These are phyloP conservation scores for Bombyx huttoni DNA, from an alignment of 2,888 invertebrate species.

Conservation along the genomic window DNA sequence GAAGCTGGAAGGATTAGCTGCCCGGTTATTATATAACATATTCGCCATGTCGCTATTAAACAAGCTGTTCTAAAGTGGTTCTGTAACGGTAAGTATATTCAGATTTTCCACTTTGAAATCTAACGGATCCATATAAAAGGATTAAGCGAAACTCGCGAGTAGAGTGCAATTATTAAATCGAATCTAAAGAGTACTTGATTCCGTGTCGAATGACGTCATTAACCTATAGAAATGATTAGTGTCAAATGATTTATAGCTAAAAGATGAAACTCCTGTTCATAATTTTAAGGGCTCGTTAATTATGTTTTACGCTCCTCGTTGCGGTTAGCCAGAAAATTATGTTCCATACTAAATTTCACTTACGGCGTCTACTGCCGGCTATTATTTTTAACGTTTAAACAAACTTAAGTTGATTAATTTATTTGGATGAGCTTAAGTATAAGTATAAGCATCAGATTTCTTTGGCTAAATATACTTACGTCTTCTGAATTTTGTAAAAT, in stretches of 20 bases:
- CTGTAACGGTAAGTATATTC: background rate
- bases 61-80: background rate
- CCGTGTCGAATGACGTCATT: slow-evolving; percentile 7
- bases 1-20: background rate
- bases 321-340: background rate
- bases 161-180: too few relatives aligned
- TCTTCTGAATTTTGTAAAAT: too few relatives aligned
- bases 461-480: too few relatives aligned
- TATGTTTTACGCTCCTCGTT: slow-evolving; percentile 5
- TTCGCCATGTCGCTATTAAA: background rate
- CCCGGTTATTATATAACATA: background rate
- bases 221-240: slow-evolving; percentile 10
- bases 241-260: slow-evolving; percentile 10
- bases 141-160: slow-evolving; percentile 3
- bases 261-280: slow-evolving; percentile 16
- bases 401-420: too few relatives aligned
- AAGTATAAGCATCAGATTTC: too few relatives aligned
- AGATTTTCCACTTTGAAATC: slow-evolving; percentile 1
- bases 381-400: too few relatives aligned
- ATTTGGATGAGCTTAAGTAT: too few relatives aligned
- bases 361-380: background rate
- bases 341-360: background rate
- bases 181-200: slow-evolving; percentile 5
- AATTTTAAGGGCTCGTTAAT: slow-evolving; percentile 8
- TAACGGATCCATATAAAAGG: background rate